Conservation (phyloP, 2,888 invertebrate species). For the Julus scanicus region DNA sequence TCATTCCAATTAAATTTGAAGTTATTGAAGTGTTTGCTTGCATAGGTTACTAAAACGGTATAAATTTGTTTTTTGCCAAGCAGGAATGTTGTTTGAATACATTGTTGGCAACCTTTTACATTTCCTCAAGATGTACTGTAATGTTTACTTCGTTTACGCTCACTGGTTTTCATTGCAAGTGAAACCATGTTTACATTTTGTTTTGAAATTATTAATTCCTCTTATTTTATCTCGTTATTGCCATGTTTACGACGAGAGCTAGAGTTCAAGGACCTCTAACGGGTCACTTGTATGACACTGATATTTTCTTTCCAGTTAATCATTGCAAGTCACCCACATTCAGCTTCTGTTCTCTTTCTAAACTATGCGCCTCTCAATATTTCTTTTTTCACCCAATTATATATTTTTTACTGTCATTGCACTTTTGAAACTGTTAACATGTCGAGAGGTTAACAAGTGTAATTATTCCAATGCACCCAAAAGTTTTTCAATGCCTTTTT, state of each 20-base stretch:
- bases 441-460: not conserved
- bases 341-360: not conserved
- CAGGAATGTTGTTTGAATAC: too few relatives aligned
- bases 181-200: not conserved
- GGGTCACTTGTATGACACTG: conserved; percentile 16
- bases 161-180: not conserved
- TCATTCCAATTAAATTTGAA: too few relatives aligned
- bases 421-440: conserved; percentile 3
- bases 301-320: not conserved
- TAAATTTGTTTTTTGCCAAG: too few relatives aligned
- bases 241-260: not conserved
- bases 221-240: not conserved
- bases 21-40: too few relatives aligned
- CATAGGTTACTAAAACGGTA: too few relatives aligned
- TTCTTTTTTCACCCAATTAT: not conserved
- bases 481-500: not conserved
- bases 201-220: not conserved
- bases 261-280: not conserved
- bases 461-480: not conserved
- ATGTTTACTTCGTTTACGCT: too few relatives aligned
- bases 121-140: too few relatives aligned
- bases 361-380: not conserved
- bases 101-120: too few relatives aligned
- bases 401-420: not conserved
- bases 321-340: not conserved